phyloP scores from a whole-genome alignment of 1,140 invertebrate genomes.

The Paralvinella palmiformis region DNA sequence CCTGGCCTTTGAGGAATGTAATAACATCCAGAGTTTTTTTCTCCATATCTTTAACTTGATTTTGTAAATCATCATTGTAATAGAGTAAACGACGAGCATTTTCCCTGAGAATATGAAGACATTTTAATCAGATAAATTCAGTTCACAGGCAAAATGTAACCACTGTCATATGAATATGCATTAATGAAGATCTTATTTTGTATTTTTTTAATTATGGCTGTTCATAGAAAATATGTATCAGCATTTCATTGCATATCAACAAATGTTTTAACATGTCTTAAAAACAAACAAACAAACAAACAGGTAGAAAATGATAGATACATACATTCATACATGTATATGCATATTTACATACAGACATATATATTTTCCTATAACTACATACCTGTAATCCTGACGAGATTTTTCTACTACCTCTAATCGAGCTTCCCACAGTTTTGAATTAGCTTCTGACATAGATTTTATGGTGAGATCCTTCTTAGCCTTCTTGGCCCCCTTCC shows the following conservation, averaged over 20 bases:
- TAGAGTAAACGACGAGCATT: slow-evolving; percentile 41
- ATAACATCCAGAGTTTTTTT: slow-evolving; percentile 51
- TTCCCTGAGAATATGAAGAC: slow-evolving; percentile 41
- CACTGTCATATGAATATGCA: too few species aligned
- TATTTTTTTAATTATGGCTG: too few species aligned
- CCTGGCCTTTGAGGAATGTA: slow-evolving; percentile 45
- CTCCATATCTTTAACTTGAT: slow-evolving; percentile 45
- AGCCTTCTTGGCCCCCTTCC: slow-evolving; percentile 35
- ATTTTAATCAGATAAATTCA: too few species aligned
- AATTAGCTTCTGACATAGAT: slow-evolving; percentile 41
- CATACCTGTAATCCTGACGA: slow-evolving; percentile 43
- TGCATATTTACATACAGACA: too few species aligned
- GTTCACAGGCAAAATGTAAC: too few species aligned
- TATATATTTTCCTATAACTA: too few species aligned
- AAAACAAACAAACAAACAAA: too few species aligned
- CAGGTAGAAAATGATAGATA: background rate
- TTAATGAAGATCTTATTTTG: too few species aligned
- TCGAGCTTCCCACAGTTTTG: slow-evolving; percentile 46
- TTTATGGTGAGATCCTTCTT: slow-evolving; percentile 41
- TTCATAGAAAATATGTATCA: too few species aligned
- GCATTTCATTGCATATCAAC: too few species aligned
- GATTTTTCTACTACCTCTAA: slow-evolving; percentile 38
- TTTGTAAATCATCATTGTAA: slow-evolving; percentile 46
- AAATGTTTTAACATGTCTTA: too few species aligned
- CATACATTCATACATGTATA: background rate